phyloP scores from a whole-genome alignment of 2,797 vertebrate genomes.

The Myioborus miniatus region DNA sequence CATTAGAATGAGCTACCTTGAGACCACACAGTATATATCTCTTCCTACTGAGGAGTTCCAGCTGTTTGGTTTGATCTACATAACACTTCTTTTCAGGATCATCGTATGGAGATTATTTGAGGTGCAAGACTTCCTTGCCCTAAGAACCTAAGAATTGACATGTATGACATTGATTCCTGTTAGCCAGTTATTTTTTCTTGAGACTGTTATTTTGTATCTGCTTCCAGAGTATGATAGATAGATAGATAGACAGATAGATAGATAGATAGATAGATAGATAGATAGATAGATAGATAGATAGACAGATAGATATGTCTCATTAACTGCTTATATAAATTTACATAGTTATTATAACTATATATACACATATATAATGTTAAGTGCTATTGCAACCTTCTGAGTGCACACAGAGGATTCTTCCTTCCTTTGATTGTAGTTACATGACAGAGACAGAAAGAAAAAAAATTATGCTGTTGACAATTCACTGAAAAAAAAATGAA shows the following conservation, averaged over 20 bases:
- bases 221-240: not conserved
- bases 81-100: not conserved
- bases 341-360: not conserved
- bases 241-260: not conserved
- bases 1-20: not conserved
- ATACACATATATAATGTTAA: not conserved
- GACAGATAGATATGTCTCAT: not conserved
- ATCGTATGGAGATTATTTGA: not conserved
- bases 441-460: not conserved
- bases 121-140: not conserved
- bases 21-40: not conserved
- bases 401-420: not conserved
- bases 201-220: conserved; percentile 48
- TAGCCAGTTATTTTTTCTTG: conserved; percentile 37
- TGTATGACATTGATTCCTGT: not conserved
- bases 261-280: not conserved
- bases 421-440: not conserved
- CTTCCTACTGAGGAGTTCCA: not conserved
- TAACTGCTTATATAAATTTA: not conserved
- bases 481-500: not conserved
- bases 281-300: not conserved
- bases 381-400: not conserved
- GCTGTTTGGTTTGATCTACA: not conserved
- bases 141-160: not conserved
- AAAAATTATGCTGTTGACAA: not conserved